Conservation (phyloP, 1,140 invertebrate genomes). For the Drosophila bifasciata region DNA sequence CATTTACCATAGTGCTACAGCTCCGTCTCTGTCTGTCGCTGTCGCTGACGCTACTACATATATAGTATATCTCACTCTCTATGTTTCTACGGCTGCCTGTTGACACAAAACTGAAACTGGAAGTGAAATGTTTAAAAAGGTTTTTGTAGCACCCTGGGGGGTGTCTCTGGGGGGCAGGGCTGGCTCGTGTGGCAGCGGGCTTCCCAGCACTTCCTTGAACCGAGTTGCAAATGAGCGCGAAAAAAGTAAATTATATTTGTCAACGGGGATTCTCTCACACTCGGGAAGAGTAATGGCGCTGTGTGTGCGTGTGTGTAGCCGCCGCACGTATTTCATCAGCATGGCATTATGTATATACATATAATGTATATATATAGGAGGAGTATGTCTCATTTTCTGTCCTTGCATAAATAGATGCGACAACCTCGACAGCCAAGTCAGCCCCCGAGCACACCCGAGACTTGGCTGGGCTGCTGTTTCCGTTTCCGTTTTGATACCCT, state of each 20-base stretch:
- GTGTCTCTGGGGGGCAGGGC: background rate
- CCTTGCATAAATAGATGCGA: constrained; percentile 76
- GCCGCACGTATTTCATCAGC: constrained; percentile 77
- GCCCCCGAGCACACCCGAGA: constrained; percentile 19
- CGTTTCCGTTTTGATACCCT: constrained; percentile 61
- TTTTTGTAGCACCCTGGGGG: constrained; percentile 60
- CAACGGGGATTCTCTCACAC: constrained; percentile 50
- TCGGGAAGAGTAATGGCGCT: constrained; percentile 16
- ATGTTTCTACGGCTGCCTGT: constrained; percentile 10
- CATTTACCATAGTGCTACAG: constrained; percentile 36
- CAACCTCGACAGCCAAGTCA: constrained; percentile 48
- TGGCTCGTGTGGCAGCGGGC: background rate
- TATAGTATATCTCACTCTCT: constrained; percentile 3
- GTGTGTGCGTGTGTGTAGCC: constrained; percentile 34
- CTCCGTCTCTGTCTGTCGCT: background rate
- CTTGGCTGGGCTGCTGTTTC: constrained; percentile 65
- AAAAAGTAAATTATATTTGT: constrained; percentile 80
- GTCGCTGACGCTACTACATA: too few relatives aligned
- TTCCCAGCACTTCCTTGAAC: constrained; percentile 26
- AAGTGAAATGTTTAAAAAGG: constrained; percentile 58
- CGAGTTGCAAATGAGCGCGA: constrained; percentile 68
- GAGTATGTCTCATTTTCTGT: constrained; percentile 48
- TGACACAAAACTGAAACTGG: constrained; percentile 50
- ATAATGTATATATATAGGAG: constrained; percentile 8
- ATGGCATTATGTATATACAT: constrained; percentile 58